Percentiles rank a stretch among this genome's conserved stretches.
Conservation (phyloP, 2,797 vertebrate species). For the Pipistrellus nathusii region DNA sequence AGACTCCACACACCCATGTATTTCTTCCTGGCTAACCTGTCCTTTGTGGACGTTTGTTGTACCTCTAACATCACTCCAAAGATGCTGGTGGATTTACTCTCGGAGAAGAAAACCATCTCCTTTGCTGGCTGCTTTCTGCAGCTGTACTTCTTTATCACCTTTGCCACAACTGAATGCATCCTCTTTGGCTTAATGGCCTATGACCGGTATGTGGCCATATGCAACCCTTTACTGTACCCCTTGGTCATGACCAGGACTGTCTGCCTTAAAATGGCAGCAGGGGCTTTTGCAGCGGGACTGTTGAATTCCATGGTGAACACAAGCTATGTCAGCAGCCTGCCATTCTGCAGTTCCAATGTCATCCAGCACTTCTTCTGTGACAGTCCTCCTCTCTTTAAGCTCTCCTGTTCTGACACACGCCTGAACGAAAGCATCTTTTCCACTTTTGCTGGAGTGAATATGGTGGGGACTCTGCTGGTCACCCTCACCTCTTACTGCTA, state of each 20-base stretch:
- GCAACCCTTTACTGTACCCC: too few species aligned
- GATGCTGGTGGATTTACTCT: too few species aligned
- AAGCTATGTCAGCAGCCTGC: constrained; percentile 33
- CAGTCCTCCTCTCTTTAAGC: constrained; percentile 68
- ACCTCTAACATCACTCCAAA: too few species aligned
- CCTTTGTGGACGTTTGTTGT: too few species aligned
- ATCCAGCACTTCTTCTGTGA: constrained; percentile 82
- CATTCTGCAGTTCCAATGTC: constrained; percentile 68
- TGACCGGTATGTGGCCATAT: too few species aligned
- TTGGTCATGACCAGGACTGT: background rate
- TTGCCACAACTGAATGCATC: too few species aligned
- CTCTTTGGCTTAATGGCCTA: too few species aligned
- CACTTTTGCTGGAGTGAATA: background rate
- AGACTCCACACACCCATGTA: constrained; percentile 76
- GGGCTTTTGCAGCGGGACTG: constrained; percentile 36
- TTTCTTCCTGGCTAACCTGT: constrained; percentile 59
- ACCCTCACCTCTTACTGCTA: constrained; percentile 56
- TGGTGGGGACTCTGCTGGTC: background rate
- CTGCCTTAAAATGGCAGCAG: constrained; percentile 44
- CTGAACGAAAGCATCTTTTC: too few species aligned
- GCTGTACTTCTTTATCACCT: too few species aligned
- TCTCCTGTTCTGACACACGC: constrained; percentile 47
- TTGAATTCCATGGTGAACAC: constrained; percentile 70
- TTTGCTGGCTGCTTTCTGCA: too few species aligned
- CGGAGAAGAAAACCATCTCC: too few species aligned